A percentile compares a stretch with the other conserved stretches of the same genome.
Conservation (phyloP, 2,797 vertebrate genomes). For the Enteromius trimaculatus region DNA sequence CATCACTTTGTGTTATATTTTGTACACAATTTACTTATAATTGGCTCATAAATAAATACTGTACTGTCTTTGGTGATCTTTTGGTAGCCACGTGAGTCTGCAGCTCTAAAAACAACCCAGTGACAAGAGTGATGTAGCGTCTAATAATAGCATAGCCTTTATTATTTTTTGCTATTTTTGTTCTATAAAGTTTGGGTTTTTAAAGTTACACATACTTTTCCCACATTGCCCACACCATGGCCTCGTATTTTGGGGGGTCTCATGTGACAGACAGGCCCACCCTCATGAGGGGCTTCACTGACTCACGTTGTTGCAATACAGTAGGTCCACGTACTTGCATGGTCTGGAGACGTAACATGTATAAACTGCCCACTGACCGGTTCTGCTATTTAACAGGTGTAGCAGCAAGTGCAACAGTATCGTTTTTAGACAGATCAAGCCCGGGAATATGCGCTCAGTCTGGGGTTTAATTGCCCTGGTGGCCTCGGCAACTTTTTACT, state of each 20-base stretch:
- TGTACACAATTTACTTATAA: neutral
- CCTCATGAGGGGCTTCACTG: slow-evolving; percentile 43
- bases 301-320: slow-evolving; percentile 25
- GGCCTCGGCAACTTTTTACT: slow-evolving; percentile 78
- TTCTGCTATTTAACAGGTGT: slow-evolving; percentile 42
- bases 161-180: neutral
- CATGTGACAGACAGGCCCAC: slow-evolving; percentile 54
- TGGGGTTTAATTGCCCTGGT: slow-evolving; percentile 77
- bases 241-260: slow-evolving; percentile 11
- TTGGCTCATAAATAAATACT: neutral
- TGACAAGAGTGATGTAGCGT: neutral
- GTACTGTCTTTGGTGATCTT: neutral
- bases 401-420: neutral
- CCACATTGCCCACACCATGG: neutral
- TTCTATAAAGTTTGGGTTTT: neutral
- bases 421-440: slow-evolving; percentile 2
- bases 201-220: neutral
- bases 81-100: neutral
- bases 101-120: neutral
- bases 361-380: slow-evolving; percentile 24
- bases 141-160: neutral
- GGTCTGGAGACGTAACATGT: slow-evolving; percentile 45
- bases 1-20: neutral
- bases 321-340: slow-evolving; percentile 50
- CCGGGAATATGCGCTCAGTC: slow-evolving; percentile 74